phyloP scores from a whole-genome alignment of 1,140 invertebrate genomes.

The Solenopsis fugax region DNA sequence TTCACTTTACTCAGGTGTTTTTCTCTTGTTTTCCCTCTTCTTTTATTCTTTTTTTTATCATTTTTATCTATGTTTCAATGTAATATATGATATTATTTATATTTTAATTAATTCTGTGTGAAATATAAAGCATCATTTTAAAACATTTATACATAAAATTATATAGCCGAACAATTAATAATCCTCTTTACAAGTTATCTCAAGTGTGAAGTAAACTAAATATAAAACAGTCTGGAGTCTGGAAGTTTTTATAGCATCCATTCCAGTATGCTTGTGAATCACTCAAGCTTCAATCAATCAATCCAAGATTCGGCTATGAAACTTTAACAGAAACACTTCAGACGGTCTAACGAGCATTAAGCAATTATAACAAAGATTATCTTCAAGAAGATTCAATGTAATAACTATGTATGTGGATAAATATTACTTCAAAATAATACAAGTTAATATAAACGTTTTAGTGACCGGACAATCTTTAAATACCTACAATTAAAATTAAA shows the following conservation, averaged over 20 bases:
- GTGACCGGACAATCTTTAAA: too few species aligned
- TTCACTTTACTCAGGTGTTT: neutral
- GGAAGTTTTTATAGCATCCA: constrained; percentile 27
- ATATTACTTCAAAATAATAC: neutral
- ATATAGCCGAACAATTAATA: neutral
- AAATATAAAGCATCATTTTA: neutral
- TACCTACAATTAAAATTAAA: too few species aligned
- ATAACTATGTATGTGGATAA: neutral
- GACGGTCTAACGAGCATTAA: constrained; percentile 37
- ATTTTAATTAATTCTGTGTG: neutral
- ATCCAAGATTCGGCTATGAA: constrained; percentile 31
- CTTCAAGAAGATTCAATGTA: constrained; percentile 1
- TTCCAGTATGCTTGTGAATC: constrained; percentile 33
- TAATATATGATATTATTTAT: neutral
- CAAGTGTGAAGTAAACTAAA: constrained; percentile 37
- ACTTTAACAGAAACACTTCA: constrained; percentile 54
- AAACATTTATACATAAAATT: neutral
- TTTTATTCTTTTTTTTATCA: neutral
- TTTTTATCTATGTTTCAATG: neutral
- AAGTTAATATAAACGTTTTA: neutral
- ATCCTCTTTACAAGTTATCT: constrained; percentile 3
- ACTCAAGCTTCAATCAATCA: constrained; percentile 16
- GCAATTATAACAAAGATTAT: constrained; percentile 32
- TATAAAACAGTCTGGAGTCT: constrained; percentile 10
- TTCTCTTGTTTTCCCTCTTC: neutral